These are phyloP conservation scores for Stictonetta naevosa DNA, from an alignment of 2,113 vertebrate species.

Conservation along the genomic window DNA sequence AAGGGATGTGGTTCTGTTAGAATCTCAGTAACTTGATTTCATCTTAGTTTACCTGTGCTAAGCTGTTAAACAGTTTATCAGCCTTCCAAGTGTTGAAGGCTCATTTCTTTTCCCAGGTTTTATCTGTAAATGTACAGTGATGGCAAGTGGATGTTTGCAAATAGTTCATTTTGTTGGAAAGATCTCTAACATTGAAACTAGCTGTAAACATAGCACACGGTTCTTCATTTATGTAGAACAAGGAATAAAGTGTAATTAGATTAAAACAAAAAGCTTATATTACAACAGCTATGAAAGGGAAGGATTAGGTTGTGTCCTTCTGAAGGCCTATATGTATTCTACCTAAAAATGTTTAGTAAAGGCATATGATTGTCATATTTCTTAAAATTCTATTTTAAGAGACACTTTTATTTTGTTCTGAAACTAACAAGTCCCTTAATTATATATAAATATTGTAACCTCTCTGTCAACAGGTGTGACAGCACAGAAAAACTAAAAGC, in stretches of 20 bases:
- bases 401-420: background rate
- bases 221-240: background rate
- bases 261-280: background rate
- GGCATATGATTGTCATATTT: background rate
- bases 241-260: background rate
- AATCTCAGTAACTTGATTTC: background rate
- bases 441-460: background rate
- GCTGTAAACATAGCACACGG: accelerated
- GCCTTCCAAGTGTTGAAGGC: background rate
- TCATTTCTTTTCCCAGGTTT: background rate
- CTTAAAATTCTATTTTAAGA: background rate
- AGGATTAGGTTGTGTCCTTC: background rate
- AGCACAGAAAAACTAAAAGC: conserved; percentile 91
- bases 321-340: background rate
- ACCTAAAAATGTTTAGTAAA: background rate
- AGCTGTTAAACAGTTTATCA: background rate
- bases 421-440: background rate
- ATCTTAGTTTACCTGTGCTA: background rate
- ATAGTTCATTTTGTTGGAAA: background rate
- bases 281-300: background rate
- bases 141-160: background rate
- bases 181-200: background rate
- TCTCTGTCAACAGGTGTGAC: conserved; percentile 85
- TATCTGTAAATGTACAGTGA: background rate
- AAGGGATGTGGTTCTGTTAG: background rate